Percentiles rank a stretch among this genome's conserved stretches.
Conservation (phyloP, 2,888 invertebrate genomes). For the Thymelicus lineola region DNA sequence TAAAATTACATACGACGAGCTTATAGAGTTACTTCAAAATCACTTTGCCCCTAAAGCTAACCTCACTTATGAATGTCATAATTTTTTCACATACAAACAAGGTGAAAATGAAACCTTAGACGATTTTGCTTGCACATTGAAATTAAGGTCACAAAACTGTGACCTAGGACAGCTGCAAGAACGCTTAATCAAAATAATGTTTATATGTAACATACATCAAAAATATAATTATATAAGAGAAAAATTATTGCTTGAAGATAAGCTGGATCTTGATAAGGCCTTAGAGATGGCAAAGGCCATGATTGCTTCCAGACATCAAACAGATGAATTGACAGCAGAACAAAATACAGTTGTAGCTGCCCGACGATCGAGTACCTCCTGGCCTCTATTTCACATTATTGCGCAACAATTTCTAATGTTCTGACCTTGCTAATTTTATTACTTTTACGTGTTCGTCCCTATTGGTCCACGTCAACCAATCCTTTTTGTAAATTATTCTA, state of each 20-base stretch:
- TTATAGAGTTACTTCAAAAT: constrained; percentile 33
- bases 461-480: no score
- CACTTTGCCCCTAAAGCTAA: constrained; percentile 37
- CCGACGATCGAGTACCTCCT: no score
- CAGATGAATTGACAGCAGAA: constrained; percentile 36
- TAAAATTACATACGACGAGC: constrained; percentile 11
- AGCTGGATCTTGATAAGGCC: constrained; percentile 11
- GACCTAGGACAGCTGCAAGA: constrained; percentile 39
- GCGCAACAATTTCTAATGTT: no score
- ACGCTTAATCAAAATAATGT: constrained; percentile 39
- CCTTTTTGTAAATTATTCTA: no score
- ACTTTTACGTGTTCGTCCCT: no score
- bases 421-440: no score
- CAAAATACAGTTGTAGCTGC: constrained; percentile 24
- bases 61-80: constrained; percentile 40
- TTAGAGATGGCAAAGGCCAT: constrained; percentile 3
- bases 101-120: constrained; percentile 40
- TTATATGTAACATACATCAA: constrained; percentile 41
- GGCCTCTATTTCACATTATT: no score
- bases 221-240: constrained; percentile 40
- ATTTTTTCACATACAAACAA: constrained; percentile 44
- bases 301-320: constrained; percentile 27
- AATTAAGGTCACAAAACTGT: constrained; percentile 39
- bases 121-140: constrained; percentile 40
- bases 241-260: constrained; percentile 26